These are phyloP conservation scores for Melinopterus prodromus DNA, from an alignment of 2,888 invertebrate genomes.

Conservation along the genomic window DNA sequence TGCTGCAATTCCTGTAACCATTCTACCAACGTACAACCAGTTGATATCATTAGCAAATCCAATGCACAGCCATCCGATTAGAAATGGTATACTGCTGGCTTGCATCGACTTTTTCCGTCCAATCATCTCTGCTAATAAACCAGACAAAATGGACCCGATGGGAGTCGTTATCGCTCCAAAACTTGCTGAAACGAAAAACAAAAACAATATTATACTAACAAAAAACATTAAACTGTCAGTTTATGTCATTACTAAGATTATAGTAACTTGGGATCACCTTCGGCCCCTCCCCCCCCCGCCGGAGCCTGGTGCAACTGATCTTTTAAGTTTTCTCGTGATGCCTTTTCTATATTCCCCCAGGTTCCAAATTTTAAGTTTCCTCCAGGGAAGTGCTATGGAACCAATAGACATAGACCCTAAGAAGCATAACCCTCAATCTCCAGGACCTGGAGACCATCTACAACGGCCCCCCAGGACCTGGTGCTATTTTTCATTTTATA, in stretches of 20 bases:
- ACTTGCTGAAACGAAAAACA: slow-evolving; percentile 65
- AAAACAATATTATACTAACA: slow-evolving; percentile 4
- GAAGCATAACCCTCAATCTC: too few relatives aligned
- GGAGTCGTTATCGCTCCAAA: slow-evolving; percentile 78
- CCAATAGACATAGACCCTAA: too few relatives aligned
- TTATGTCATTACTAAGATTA: background rate
- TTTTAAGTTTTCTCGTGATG: too few relatives aligned
- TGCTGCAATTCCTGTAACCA: slow-evolving; percentile 75
- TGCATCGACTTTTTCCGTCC: slow-evolving; percentile 72
- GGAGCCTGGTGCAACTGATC: too few relatives aligned
- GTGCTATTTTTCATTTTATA: too few relatives aligned
- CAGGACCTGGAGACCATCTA: too few relatives aligned
- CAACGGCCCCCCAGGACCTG: too few relatives aligned
- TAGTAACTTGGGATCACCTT: too few relatives aligned
- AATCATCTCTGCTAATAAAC: slow-evolving; percentile 72
- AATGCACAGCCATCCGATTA: slow-evolving; percentile 75
- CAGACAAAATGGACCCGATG: slow-evolving; percentile 73
- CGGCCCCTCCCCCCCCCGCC: too few relatives aligned
- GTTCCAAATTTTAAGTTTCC: too few relatives aligned
- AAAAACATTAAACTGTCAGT: background rate
- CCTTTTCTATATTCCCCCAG: too few relatives aligned
- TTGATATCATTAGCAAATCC: slow-evolving; percentile 70
- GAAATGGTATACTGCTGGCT: slow-evolving; percentile 72
- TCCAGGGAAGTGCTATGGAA: too few relatives aligned
- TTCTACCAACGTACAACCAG: slow-evolving; percentile 71